Evolutionary conservation across 1,140 invertebrate genomes (phyloP).

Genomic region (Diachasma alloeum): DNA sequence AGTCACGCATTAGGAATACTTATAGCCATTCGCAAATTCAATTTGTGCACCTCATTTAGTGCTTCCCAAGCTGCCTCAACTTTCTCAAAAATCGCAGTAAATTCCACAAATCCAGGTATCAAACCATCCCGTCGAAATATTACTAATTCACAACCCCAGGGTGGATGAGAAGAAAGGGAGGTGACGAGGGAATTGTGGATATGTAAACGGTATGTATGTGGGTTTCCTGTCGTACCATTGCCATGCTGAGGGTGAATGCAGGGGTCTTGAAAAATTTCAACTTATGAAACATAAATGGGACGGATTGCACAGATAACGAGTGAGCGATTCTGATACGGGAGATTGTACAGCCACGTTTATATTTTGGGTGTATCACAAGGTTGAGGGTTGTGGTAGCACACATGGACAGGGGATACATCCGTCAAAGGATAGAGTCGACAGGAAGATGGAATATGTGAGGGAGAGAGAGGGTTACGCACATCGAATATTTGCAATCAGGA

Average conservation of each 20-base stretch:
- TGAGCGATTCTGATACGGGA: background rate
- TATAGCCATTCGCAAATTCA: too few relatives aligned
- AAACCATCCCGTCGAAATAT: background rate
- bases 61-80: too few relatives aligned
- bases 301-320: constrained; percentile 3
- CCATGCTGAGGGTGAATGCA: background rate
- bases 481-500: constrained; percentile 43
- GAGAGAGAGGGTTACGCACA: constrained; percentile 12
- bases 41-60: too few relatives aligned
- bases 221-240: background rate
- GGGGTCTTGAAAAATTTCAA: constrained; percentile 1
- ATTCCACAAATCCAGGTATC: too few relatives aligned
- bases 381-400: background rate
- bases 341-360: background rate
- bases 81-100: too few relatives aligned
- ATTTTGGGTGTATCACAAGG: background rate
- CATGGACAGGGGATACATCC: background rate
- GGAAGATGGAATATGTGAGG: constrained; percentile 12
- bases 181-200: background rate
- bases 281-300: constrained; percentile 12
- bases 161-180: background rate
- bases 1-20: too few relatives aligned
- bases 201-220: background rate
- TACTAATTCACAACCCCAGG: background rate
- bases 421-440: constrained; percentile 1